These are phyloP conservation scores for Aphelocoma californica DNA, from an alignment of 2,797 vertebrate genomes.

Conservation along the genomic window DNA sequence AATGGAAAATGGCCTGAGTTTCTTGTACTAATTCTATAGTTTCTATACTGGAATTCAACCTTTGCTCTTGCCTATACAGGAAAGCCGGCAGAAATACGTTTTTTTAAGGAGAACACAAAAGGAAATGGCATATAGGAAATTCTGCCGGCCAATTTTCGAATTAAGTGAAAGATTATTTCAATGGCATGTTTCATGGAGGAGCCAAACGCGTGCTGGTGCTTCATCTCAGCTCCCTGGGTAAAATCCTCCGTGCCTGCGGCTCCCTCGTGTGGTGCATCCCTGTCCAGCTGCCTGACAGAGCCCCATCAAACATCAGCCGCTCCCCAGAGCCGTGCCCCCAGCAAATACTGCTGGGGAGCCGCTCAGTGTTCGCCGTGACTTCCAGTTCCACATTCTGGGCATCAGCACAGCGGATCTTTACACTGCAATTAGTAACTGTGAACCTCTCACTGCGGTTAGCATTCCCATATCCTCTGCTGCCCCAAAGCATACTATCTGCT, in stretches of 20 bases:
- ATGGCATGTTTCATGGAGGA: neutral
- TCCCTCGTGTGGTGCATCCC: constrained; percentile 42
- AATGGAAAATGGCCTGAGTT: neutral
- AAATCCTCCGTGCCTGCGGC: neutral
- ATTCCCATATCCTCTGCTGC: neutral
- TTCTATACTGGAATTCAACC: neutral
- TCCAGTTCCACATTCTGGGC: neutral
- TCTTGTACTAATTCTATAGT: neutral
- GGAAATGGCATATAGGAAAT: neutral
- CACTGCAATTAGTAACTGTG: neutral
- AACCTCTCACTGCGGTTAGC: neutral
- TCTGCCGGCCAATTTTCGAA: neutral
- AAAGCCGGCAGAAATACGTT: neutral
- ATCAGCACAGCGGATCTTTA: neutral
- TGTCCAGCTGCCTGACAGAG: neutral
- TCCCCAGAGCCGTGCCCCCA: neutral
- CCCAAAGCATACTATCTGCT: neutral
- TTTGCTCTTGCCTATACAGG: neutral
- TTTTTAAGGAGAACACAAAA: neutral
- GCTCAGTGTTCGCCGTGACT: neutral
- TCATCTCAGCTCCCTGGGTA: neutral
- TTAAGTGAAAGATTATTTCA: neutral
- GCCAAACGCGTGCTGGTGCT: neutral
- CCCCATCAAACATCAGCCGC: neutral
- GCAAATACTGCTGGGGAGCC: neutral